Base-by-base conservation (phyloP, 2,797 vertebrate genomes). In the Artibeus lituratus region DNA sequence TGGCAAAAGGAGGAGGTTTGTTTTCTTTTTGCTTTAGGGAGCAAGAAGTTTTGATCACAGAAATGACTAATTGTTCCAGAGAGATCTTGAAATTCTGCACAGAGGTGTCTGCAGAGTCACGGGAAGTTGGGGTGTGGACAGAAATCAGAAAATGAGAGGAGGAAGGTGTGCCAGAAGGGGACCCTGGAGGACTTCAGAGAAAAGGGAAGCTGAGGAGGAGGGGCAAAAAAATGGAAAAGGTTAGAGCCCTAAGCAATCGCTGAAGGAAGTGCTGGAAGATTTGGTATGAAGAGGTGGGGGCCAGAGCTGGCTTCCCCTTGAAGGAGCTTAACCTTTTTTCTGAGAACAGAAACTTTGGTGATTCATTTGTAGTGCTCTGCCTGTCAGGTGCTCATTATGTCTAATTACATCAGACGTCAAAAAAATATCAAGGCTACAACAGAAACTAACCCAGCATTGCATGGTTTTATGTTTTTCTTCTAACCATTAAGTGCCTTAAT, bases 351-450 rank as follows among this genome's bases (percentile, higher is more conserved):
- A 96, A 94, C 32, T 51, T 21, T 94, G 73, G 53, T 4, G 37
- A n/a, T 59, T 53, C 59, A 87, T 42, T n/a, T 74, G 47, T 47
- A 55, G 10, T 7, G 81, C 55, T 84, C 51, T 32, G 37, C 95
- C 93, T 94, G 53, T 84, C 80, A 96, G 91, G 51, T 26, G 18
- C 77, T 95, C 95, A 72, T 55, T 84, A 89, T 51, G 65, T 85
- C 73, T 88, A 53, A 97, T 62, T 96, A 89, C 74, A 96, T 90
- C 94, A 94, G 94, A 95, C 47, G 90, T 83, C 59, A 94, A 92
- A 97, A 97, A 97, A 97, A 95, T 72, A 95, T 86, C 95, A 97
- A 98, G 95, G 62, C 93, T 96, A 65, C 86, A 88, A 85, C 97
- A 97, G 98, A 97, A 98, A 86, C 4, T 10, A 96, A 87, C 26